Conservation (phyloP, 2,113 vertebrate species). For the Pelecanus crispus region DNA sequence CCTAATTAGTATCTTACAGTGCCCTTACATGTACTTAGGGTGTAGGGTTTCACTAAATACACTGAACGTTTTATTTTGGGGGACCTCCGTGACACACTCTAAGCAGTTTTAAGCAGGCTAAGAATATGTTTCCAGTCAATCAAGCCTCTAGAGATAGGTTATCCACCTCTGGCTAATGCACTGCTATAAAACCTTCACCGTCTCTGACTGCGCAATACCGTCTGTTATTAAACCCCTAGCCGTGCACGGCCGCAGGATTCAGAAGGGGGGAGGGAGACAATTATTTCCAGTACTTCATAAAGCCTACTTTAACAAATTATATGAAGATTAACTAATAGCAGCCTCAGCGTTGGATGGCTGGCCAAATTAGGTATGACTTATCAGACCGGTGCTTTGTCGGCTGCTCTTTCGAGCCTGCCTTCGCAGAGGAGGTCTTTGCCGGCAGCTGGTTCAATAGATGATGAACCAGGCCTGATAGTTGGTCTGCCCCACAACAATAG, state of each 20-base stretch:
- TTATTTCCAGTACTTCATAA: slow-evolving; percentile 49
- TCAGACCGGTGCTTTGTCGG: not conserved
- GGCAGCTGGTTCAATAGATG: not conserved
- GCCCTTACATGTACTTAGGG: slow-evolving; percentile 57
- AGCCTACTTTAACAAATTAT: slow-evolving; percentile 41
- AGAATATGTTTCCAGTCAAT: slow-evolving; percentile 54
- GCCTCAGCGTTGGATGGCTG: not conserved
- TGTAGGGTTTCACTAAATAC: slow-evolving; percentile 53
- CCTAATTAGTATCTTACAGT: slow-evolving; percentile 59
- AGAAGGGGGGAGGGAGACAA: not conserved
- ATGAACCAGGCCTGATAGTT: not conserved
- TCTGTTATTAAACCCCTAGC: slow-evolving; percentile 47
- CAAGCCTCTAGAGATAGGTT: slow-evolving; percentile 49
- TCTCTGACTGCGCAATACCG: not conserved
- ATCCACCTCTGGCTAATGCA: slow-evolving; percentile 49
- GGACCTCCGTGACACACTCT: slow-evolving; percentile 37
- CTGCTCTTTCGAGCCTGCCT: not conserved
- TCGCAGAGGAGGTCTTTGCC: not conserved
- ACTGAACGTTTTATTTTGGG: slow-evolving; percentile 48
- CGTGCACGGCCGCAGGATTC: not conserved
- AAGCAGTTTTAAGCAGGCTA: slow-evolving; percentile 51
- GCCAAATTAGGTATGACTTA: slow-evolving; percentile 39
- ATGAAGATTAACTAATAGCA: slow-evolving; percentile 45
- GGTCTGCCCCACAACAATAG: not conserved
- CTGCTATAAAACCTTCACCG: slow-evolving; percentile 37